A percentile compares a stretch with the other conserved stretches of the same genome.
Evolutionary conservation across 2,797 vertebrate genomes (phyloP).

Genomic region (Phataginus tricuspis): DNA sequence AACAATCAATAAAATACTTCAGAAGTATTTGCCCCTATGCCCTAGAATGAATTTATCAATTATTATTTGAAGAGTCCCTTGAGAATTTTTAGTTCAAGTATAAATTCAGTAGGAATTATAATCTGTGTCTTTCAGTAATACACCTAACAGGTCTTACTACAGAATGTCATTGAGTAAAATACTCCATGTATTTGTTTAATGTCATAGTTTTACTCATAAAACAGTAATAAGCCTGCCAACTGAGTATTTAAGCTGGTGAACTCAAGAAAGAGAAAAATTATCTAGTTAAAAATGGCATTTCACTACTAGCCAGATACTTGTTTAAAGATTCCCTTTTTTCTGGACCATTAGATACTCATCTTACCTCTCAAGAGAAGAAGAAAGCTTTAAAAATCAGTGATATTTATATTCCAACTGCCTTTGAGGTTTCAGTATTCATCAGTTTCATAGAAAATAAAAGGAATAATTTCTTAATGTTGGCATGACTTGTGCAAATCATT

Average conservation of each 20-base stretch:
- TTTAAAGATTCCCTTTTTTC: neutral
- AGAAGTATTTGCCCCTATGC: neutral
- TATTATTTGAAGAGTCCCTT: neutral
- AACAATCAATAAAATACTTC: neutral
- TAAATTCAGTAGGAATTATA: neutral
- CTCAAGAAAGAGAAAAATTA: neutral
- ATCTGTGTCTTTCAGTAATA: neutral
- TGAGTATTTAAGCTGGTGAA: constrained; percentile 5
- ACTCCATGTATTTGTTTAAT: neutral
- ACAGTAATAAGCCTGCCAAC: neutral
- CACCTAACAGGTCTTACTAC: neutral
- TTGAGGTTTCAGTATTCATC: neutral
- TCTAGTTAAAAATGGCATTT: constrained; percentile 1
- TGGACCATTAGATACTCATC: neutral
- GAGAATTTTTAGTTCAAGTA: neutral
- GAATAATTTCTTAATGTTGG: neutral
- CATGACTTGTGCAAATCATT: neutral
- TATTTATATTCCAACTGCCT: neutral
- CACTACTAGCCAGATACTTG: neutral
- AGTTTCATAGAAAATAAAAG: neutral
- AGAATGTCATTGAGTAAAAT: neutral
- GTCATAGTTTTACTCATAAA: neutral
- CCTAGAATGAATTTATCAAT: neutral
- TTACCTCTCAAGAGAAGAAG: neutral
- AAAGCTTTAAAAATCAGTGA: neutral